These are phyloP conservation scores for Selene dorsalis DNA, from an alignment of 2,797 vertebrate species.

Conservation along the genomic window DNA sequence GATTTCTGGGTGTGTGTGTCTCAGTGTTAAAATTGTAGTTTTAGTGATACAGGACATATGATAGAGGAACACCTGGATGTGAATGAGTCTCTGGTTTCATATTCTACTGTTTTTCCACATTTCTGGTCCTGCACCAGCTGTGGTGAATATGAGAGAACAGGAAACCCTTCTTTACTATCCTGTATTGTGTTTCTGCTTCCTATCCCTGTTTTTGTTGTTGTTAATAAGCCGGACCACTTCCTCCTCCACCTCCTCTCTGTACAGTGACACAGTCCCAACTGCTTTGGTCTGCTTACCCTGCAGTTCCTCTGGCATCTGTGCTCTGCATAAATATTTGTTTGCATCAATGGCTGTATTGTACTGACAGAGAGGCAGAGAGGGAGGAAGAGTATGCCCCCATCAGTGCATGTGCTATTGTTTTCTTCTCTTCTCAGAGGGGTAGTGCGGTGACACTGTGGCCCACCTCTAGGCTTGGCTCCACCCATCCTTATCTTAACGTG, in stretches of 20 bases:
- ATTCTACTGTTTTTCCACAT: conserved; percentile 10
- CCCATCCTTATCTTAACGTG: conserved; percentile 71
- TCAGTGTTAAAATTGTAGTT: not conserved
- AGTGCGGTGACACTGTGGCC: conserved; percentile 47
- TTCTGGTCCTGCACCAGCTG: conserved; percentile 44
- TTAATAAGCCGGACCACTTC: conserved; percentile 65
- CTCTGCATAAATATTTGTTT: conserved; percentile 77
- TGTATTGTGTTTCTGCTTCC: conserved; percentile 70
- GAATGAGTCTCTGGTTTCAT: conserved; percentile 10
- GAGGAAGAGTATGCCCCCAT: conserved; percentile 60
- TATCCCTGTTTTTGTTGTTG: conserved; percentile 67
- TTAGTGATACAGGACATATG: not conserved
- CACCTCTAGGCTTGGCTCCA: conserved; percentile 69
- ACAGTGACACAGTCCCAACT: conserved; percentile 58
- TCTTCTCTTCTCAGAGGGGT: conserved; percentile 57
- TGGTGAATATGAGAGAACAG: conserved; percentile 57
- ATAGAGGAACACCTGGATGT: conserved; percentile 1
- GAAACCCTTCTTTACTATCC: conserved; percentile 67
- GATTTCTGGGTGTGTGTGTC: not conserved
- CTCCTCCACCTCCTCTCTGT: conserved; percentile 57
- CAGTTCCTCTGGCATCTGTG: conserved; percentile 69
- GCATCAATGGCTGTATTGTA: conserved; percentile 79
- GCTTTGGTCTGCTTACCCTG: conserved; percentile 53
- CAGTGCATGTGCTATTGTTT: conserved; percentile 72
- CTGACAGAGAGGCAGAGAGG: conserved; percentile 42